A percentile compares a stretch with the other conserved stretches of the same genome.
These are phyloP conservation scores for Drosophila meridiana DNA, from an alignment of 2,888 invertebrate genomes.

Conservation along the genomic window DNA sequence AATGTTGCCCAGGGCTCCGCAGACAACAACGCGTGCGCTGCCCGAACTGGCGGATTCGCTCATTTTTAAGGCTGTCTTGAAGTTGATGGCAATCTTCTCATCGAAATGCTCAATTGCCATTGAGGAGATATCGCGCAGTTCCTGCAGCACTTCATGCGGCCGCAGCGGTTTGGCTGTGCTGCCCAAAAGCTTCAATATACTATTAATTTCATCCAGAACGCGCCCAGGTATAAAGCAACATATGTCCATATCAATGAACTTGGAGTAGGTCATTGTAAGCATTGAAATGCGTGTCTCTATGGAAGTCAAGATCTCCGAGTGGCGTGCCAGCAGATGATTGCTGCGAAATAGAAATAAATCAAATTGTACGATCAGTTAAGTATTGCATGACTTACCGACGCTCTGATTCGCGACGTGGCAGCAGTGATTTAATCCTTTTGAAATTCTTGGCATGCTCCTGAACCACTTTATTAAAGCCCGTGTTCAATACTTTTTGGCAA, in stretches of 20 bases:
- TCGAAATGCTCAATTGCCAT: slow-evolving; percentile 97
- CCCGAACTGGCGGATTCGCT: slow-evolving; percentile 46
- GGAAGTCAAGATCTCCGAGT: slow-evolving; percentile 94
- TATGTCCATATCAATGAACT: slow-evolving; percentile 91
- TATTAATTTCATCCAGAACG: slow-evolving; percentile 94
- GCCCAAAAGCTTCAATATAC: slow-evolving; percentile 90
- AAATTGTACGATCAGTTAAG: too few relatives aligned
- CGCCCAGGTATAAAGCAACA: slow-evolving; percentile 98
- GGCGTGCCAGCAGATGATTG: slow-evolving; percentile 93
- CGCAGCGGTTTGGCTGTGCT: slow-evolving; percentile 88
- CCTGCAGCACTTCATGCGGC: slow-evolving; percentile 94
- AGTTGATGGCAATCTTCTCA: slow-evolving; percentile 89
- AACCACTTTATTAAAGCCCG: slow-evolving; percentile 93
- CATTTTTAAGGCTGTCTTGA: slow-evolving; percentile 51
- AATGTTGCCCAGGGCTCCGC: slow-evolving; percentile 72
- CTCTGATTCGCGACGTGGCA: slow-evolving; percentile 96
- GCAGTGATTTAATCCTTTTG: slow-evolving; percentile 91
- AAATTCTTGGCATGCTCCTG: slow-evolving; percentile 90
- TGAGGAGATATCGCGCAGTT: slow-evolving; percentile 95
- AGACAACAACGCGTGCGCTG: slow-evolving; percentile 65
- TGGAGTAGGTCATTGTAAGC: slow-evolving; percentile 96
- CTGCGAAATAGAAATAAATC: slow-evolving; percentile 82
- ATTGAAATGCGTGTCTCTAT: slow-evolving; percentile 96
- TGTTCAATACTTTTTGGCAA: slow-evolving; percentile 91
- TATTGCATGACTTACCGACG: slow-evolving; percentile 86